These are phyloP conservation scores for Craterocephalus amniculus DNA, from an alignment of 2,797 vertebrate species.

Conservation along the genomic window DNA sequence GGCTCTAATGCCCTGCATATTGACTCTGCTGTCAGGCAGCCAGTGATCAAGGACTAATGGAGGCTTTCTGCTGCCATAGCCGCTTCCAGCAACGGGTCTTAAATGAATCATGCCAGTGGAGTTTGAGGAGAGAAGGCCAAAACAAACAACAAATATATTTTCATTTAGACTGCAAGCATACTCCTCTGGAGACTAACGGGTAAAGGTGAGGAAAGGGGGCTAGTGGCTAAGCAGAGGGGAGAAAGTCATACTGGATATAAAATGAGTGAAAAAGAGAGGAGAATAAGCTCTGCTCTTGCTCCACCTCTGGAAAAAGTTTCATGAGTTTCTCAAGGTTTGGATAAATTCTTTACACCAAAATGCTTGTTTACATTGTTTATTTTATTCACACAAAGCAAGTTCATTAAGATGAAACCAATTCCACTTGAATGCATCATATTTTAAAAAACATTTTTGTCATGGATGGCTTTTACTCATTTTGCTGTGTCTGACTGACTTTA, in stretches of 20 bases:
- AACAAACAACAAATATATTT: constrained; percentile 80
- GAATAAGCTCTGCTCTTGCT: constrained; percentile 36
- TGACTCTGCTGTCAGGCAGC: constrained; percentile 77
- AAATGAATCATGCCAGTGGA: constrained; percentile 68
- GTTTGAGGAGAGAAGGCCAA: constrained; percentile 66
- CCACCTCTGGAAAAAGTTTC: constrained; percentile 66
- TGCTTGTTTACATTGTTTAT: constrained; percentile 62
- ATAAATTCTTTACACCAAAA: constrained; percentile 53
- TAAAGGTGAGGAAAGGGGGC: constrained; percentile 57
- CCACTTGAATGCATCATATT: constrained; percentile 29
- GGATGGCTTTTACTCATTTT: constrained; percentile 28
- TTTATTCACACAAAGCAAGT: constrained; percentile 45
- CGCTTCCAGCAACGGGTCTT: constrained; percentile 68
- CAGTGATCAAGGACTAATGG: constrained; percentile 80
- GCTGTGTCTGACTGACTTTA: constrained; percentile 28
- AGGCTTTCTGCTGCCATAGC: constrained; percentile 72
- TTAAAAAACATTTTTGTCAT: constrained; percentile 14
- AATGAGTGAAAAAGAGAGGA: constrained; percentile 24
- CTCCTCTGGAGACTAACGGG: constrained; percentile 58
- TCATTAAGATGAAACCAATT: constrained; percentile 39
- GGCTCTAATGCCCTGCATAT: constrained; percentile 72
- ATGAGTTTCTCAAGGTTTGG: constrained; percentile 53
- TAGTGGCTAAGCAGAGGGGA: constrained; percentile 50
- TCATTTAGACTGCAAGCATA: constrained; percentile 72
- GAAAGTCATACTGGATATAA: constrained; percentile 37